Percentiles rank a stretch among this genome's conserved stretches.
Evolutionary conservation across 2,888 invertebrate species (phyloP).

Genomic region (Caenorhabditis parvicauda): DNA sequence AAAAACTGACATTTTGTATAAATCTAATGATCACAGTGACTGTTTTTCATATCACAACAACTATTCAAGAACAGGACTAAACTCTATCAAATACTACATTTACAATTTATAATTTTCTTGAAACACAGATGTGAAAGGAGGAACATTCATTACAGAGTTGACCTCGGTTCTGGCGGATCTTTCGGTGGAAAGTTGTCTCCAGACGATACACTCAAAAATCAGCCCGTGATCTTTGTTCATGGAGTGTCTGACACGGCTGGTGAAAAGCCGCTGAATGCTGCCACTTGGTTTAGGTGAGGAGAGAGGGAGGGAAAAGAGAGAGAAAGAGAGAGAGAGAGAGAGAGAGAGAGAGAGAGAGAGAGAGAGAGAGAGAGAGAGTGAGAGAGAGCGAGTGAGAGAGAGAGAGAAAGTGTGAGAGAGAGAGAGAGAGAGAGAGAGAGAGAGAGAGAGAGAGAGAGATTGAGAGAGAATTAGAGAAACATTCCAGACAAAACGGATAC

Average conservation of each 20-base stretch:
- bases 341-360: too few relatives aligned
- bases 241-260: conserved; percentile 60
- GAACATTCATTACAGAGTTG: conserved; percentile 39
- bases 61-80: not conserved
- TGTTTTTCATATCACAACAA: not conserved
- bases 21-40: not conserved
- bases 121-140: too few relatives aligned
- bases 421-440: too few relatives aligned
- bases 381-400: too few relatives aligned
- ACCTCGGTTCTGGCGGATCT: conserved; percentile 52
- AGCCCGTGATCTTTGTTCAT: conserved; percentile 60
- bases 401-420: too few relatives aligned
- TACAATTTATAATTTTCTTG: not conserved
- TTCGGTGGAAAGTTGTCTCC: conserved; percentile 51
- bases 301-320: too few relatives aligned
- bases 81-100: not conserved
- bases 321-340: too few relatives aligned
- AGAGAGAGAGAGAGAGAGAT: too few relatives aligned
- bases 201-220: conserved; percentile 43
- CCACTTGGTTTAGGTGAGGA: conserved; percentile 39
- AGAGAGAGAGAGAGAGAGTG: not conserved
- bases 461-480: too few relatives aligned
- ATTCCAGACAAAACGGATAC: conserved; percentile 42
- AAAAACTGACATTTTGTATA: not conserved
- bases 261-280: conserved; percentile 49